Percentiles rank a stretch among this genome's conserved stretches.
phyloP scores from a whole-genome alignment of 37 sponge, comb jelly and placozoan genomes.

The Halisarca cf. caerulea region DNA sequence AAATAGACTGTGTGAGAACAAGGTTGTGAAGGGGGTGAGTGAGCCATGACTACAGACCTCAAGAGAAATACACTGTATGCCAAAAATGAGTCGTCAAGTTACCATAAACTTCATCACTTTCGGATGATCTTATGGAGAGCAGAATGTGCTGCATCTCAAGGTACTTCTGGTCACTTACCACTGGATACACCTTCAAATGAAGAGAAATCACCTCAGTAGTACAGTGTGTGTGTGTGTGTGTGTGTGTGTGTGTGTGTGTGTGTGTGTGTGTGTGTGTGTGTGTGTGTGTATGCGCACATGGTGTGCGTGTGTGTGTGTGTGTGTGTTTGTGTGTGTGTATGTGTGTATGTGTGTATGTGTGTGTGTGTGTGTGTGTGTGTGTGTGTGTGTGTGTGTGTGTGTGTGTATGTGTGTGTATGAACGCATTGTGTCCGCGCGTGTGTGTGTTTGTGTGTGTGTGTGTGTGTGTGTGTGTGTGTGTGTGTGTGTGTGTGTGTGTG shows the following conservation, averaged over 20 bases:
- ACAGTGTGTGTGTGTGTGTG: slow-evolving; percentile 17
- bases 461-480: too few species aligned
- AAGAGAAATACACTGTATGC: not conserved
- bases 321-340: too few species aligned
- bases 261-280: slow-evolving; percentile 10
- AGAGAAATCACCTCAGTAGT: not conserved
- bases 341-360: too few species aligned
- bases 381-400: too few species aligned
- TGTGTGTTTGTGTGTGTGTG: too few species aligned
- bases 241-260: slow-evolving; percentile 10
- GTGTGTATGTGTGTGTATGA: too few species aligned
- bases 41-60: not conserved
- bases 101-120: slow-evolving; percentile 86
- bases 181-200: slow-evolving; percentile 48
- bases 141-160: slow-evolving; percentile 76
- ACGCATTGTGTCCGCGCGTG: too few species aligned
- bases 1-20: not conserved
- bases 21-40: not conserved
- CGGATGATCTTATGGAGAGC: slow-evolving; percentile 64
- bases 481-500: too few species aligned
- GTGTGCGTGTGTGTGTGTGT: too few species aligned
- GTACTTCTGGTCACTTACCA: slow-evolving; percentile 63
- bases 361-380: too few species aligned
- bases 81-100: not conserved
- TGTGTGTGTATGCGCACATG: not conserved